phyloP scores from a whole-genome alignment of 2,888 invertebrate species.

The Andrena haemorrhoa region DNA sequence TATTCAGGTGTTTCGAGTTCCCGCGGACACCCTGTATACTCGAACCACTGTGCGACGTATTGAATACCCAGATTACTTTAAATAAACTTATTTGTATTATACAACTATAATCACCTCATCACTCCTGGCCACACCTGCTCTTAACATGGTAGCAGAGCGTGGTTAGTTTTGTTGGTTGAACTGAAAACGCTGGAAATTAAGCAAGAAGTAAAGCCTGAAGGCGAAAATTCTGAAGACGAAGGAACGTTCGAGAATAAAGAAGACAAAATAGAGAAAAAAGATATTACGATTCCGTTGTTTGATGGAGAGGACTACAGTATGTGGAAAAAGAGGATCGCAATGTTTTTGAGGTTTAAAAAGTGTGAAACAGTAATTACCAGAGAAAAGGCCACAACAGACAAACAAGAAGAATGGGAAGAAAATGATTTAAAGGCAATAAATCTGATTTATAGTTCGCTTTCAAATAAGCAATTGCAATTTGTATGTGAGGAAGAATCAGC shows the following conservation, averaged over 20 bases:
- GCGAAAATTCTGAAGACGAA: background rate
- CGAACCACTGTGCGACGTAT: too few species aligned
- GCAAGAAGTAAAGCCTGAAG: too few species aligned
- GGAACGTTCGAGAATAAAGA: background rate
- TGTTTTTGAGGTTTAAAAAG: background rate
- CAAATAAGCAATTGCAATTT: slow-evolving; percentile 45
- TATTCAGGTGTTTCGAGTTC: too few species aligned
- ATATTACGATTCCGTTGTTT: background rate
- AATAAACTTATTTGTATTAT: too few species aligned
- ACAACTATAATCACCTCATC: too few species aligned
- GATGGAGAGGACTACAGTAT: background rate
- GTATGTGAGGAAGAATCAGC: slow-evolving; percentile 8
- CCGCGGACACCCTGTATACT: too few species aligned
- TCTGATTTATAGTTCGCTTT: slow-evolving; percentile 28
- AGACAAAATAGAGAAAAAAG: background rate
- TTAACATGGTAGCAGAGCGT: too few species aligned
- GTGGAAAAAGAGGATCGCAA: background rate
- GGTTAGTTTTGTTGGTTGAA: too few species aligned
- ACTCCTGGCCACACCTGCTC: too few species aligned
- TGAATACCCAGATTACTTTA: too few species aligned
- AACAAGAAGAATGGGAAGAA: background rate
- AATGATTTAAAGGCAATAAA: slow-evolving; percentile 53
- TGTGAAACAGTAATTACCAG: background rate
- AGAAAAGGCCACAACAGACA: background rate
- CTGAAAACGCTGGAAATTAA: too few species aligned